Evolutionary conservation across 2,797 vertebrate species (phyloP).

Genomic region (Acipenser oxyrinchus): DNA sequence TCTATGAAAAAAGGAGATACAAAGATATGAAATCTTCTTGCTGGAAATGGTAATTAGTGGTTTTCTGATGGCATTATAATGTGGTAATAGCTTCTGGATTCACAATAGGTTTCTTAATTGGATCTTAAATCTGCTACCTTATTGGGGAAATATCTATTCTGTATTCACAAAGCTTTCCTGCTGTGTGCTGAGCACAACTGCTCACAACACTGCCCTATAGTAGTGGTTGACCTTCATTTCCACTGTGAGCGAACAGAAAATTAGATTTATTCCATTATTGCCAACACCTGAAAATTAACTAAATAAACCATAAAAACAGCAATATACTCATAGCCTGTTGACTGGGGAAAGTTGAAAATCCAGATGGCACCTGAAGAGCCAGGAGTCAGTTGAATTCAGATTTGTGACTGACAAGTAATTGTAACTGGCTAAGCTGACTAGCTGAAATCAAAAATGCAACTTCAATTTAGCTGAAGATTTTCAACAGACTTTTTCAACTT

Average conservation of each 20-base stretch:
- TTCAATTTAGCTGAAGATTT: too few relatives aligned
- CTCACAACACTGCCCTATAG: slow-evolving; percentile 39
- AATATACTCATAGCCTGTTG: too few relatives aligned
- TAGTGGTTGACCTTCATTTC: slow-evolving; percentile 45
- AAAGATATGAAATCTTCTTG: slow-evolving; percentile 41
- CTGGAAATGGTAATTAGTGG: slow-evolving; percentile 49
- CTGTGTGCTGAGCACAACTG: slow-evolving; percentile 38
- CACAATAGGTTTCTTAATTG: slow-evolving; percentile 49
- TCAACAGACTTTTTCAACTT: too few relatives aligned
- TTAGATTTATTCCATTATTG: slow-evolving; percentile 22
- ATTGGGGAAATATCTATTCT: slow-evolving; percentile 45
- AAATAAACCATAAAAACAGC: too few relatives aligned
- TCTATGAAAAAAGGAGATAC: slow-evolving; percentile 3
- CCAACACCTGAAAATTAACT: neutral
- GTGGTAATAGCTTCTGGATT: slow-evolving; percentile 39
- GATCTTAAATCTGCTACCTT: slow-evolving; percentile 25
- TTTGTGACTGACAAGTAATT: too few relatives aligned
- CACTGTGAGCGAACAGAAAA: slow-evolving; percentile 39
- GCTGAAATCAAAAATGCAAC: too few relatives aligned
- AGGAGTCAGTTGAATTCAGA: too few relatives aligned
- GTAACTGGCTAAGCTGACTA: too few relatives aligned
- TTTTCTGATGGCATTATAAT: slow-evolving; percentile 47
- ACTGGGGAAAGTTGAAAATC: too few relatives aligned
- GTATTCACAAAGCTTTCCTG: slow-evolving; percentile 41
- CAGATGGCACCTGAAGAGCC: too few relatives aligned